Base-by-base conservation (phyloP, 2,797 vertebrate species). In the Denticeps clupeoides region DNA sequence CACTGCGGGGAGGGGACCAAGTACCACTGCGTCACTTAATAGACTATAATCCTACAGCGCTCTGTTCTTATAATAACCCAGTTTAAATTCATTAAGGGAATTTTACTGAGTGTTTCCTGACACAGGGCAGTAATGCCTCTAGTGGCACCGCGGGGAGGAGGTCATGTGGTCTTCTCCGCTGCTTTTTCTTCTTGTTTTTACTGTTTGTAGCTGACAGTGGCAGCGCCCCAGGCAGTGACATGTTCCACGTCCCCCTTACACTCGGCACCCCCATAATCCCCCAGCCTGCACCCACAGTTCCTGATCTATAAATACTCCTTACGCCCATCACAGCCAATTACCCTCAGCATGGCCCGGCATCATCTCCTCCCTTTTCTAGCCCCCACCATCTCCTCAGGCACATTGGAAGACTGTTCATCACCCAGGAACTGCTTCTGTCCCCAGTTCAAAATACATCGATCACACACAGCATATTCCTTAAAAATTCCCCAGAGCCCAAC, bases 291-390 rank as follows among this genome's bases (percentile, higher is more conserved):
- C 49, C 23, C 42, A 44, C 28, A 55, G 33, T 31, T 46, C 47
- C 33, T 59, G 16, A 26, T 60, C 58, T 57, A 52, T 55, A 64
- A 69, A 67, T 59, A 60, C 40, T 55, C 60, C 46, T 47, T 32
- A 53, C 41, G 58, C 48, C 64, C 45, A 65, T 77, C 67, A 66
- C 47, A 68, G 51, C 53, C 60, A 65, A 60, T 77, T 69, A 65
- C 29, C 45, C 58, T 64, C 51, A 55, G 41, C 31, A 19, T 43
- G 19, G 15, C n/a, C 7, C 24, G 47, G 22, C 37, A 35, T 35
- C 10, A 18, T 18, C 24, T 23, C 7, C 12, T 13, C 33, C 16
- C 15, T 13, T 4, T 28, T 22, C 9, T 31, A 12, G 38, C 9
- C 18, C 37, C 25, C 40, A 31, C 23, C 9, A 21, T 25, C 31